These are phyloP conservation scores for Euphydryas editha DNA, from an alignment of 2,888 invertebrate genomes.

Conservation along the genomic window DNA sequence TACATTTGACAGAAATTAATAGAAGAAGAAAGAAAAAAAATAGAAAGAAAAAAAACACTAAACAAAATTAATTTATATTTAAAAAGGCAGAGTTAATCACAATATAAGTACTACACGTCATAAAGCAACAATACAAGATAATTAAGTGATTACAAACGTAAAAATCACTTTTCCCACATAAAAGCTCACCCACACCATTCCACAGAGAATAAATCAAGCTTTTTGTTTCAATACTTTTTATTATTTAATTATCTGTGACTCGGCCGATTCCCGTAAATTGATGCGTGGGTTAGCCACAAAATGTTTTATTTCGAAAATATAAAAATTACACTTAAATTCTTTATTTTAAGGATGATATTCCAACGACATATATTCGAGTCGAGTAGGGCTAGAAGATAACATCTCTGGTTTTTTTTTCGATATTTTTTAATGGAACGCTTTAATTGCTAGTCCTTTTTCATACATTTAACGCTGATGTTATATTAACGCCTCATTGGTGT, in stretches of 20 bases:
- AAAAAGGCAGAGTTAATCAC: constrained; percentile 27
- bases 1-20: neutral
- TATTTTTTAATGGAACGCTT: constrained; percentile 33
- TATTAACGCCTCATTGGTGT: constrained; percentile 30
- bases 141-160: constrained; percentile 40
- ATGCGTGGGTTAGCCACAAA: constrained; percentile 50
- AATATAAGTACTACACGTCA: constrained; percentile 37
- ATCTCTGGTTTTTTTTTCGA: constrained; percentile 38
- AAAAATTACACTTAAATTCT: constrained; percentile 23
- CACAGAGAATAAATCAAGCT: constrained; percentile 59
- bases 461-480: constrained; percentile 25
- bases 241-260: constrained; percentile 76
- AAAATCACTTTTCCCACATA: constrained; percentile 34
- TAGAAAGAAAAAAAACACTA: constrained; percentile 9
- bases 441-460: constrained; percentile 27
- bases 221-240: constrained; percentile 63
- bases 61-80: constrained; percentile 7
- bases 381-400: constrained; percentile 33
- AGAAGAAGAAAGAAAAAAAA: too few species aligned
- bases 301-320: constrained; percentile 23
- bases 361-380: neutral
- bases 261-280: constrained; percentile 64
- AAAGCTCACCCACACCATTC: constrained; percentile 43
- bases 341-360: constrained; percentile 31
- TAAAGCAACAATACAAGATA: constrained; percentile 43